Evolutionary conservation across 1,140 invertebrate species (phyloP).

Genomic region (Cydia amplana): DNA sequence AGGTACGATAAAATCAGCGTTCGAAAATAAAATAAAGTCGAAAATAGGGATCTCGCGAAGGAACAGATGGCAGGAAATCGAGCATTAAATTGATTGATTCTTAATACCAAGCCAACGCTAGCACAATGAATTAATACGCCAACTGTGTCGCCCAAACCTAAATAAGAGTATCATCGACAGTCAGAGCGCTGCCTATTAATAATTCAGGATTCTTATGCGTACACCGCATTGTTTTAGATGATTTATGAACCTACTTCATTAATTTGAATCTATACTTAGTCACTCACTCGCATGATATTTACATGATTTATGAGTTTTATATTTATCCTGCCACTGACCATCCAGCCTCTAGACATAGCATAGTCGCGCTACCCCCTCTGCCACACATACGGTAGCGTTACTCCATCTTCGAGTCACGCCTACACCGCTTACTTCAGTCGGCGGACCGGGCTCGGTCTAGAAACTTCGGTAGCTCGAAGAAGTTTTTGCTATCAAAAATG

Average conservation of each 20-base stretch:
- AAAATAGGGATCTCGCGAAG: constrained; percentile 27
- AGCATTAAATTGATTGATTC: constrained; percentile 42
- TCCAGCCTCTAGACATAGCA: too few species aligned
- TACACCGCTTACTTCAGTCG: too few species aligned
- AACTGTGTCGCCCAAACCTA: constrained; percentile 37
- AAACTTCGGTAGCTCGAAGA: too few species aligned
- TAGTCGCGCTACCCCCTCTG: too few species aligned
- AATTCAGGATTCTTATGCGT: constrained; percentile 31
- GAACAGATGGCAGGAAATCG: constrained; percentile 34
- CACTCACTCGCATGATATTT: constrained; percentile 17
- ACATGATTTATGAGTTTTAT: constrained; percentile 34
- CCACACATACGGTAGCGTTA: too few species aligned
- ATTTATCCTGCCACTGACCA: too few species aligned
- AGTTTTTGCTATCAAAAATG: too few species aligned
- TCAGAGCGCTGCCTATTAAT: constrained; percentile 15
- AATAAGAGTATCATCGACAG: constrained; percentile 34
- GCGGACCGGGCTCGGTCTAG: too few species aligned
- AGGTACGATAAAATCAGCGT: constrained; percentile 16
- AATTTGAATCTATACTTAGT: not conserved
- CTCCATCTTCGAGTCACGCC: too few species aligned
- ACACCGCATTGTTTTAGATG: constrained; percentile 21
- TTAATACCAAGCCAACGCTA: constrained; percentile 39
- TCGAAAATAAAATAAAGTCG: constrained; percentile 28
- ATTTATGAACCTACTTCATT: constrained; percentile 25
- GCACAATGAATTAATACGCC: constrained; percentile 38